Base-by-base conservation (phyloP, 2,797 vertebrate genomes). In the Pteropus rufus region DNA sequence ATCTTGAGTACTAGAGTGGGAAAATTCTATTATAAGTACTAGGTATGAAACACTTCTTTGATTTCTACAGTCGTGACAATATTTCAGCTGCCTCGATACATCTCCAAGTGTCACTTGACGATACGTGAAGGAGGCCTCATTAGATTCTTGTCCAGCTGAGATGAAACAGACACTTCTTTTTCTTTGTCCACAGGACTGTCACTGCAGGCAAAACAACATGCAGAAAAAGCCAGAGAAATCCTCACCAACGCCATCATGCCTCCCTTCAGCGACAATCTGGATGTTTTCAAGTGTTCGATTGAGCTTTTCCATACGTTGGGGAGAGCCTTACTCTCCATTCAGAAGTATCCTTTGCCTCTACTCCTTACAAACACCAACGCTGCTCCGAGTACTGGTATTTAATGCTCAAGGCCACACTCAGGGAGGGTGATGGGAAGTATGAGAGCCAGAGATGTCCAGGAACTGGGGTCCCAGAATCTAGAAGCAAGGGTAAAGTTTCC, bases 191-290 rank as follows among this genome's bases (percentile, higher is more conserved):
- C 83, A 98, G 98, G 98, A 46, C 98, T 98, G 97, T 97, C 96
- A 4, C 87, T 97, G 34, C 98, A 99, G 98, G 98, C 98, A 62
- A 97, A 97, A 81, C 97, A 99, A 52, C 97, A 98, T 70, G 83
- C 91, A 0, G 97, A 97, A 49, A 94, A 97, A 83, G 97, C 98
- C 95, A 97, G 90, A 95, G 97, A 98, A 36, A 84, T 98, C 91
- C 98, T 98, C 67, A 62, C 95, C 93, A 95, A 64, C 65, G 93
- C 93, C 77, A 92, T 98, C 8, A 3, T 88, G 49, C 98, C 93
- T 81, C 94, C 96, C 9, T 92, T 60, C 39, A 83, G 94, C 5
- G 95, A 97, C 92, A 96, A 95, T 34, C 83, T 44, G 34, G 81
- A 96, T 34, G 62, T 93, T 23, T 90, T 98, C 96, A 97, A 91